Conservation (phyloP, 2,888 invertebrate genomes). For the Rhynchonema sp. region DNA sequence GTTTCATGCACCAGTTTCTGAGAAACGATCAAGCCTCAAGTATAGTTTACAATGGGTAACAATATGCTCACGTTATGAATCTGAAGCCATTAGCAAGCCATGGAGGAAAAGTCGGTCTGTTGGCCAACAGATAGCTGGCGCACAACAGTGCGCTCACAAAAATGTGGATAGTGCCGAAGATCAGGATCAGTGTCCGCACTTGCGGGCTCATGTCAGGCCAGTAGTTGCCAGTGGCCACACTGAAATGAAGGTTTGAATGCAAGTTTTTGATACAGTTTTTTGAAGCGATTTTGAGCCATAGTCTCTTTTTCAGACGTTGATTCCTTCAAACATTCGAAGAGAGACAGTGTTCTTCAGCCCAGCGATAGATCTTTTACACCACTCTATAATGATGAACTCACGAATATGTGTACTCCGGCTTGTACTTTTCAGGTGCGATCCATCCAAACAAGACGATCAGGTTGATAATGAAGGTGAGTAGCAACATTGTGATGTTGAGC, state of each 20-base stretch:
- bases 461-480: constrained; percentile 21
- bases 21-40: no score
- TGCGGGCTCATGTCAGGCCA: constrained; percentile 4
- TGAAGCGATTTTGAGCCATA: no score
- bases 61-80: background rate
- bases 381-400: background rate
- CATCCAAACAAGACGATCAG: constrained; percentile 22
- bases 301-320: no score
- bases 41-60: no score
- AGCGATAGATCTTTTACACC: no score
- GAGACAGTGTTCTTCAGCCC: no score
- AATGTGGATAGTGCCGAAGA: constrained; percentile 26
- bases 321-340: no score
- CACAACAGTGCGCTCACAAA: constrained; percentile 25
- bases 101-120: constrained; percentile 11
- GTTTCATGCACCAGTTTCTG: no score
- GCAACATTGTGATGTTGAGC: constrained; percentile 21
- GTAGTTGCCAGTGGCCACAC: background rate
- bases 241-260: no score
- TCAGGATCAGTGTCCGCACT: constrained; percentile 13
- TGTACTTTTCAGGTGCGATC: constrained; percentile 17
- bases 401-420: constrained; percentile 3
- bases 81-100: no score
- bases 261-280: no score
- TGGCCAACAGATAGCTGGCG: constrained; percentile 29